Evolutionary conservation across 1,140 invertebrate genomes (phyloP).

Genomic region (Odontomachus brunneus): DNA sequence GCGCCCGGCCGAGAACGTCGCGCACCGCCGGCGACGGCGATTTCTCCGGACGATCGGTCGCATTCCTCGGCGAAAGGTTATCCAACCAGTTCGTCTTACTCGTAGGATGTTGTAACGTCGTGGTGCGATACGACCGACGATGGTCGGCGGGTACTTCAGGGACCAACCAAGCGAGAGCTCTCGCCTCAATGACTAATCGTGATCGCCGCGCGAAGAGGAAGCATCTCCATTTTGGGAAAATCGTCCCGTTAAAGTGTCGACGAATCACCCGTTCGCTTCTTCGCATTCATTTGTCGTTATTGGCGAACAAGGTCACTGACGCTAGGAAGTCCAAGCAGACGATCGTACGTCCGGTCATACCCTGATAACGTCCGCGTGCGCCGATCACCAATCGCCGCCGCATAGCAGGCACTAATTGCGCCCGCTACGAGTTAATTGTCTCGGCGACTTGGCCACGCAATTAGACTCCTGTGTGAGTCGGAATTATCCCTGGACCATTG

Average conservation of each 20-base stretch:
- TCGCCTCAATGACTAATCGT: constrained; percentile 34
- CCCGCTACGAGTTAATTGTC: constrained; percentile 34
- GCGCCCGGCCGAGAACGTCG: too few species aligned
- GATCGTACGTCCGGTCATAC: constrained; percentile 45
- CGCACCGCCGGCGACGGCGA: neutral
- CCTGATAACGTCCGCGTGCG: constrained; percentile 49
- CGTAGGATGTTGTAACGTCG: constrained; percentile 25
- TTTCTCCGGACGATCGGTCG: constrained; percentile 28
- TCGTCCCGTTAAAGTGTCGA: neutral
- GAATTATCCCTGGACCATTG: constrained; percentile 19
- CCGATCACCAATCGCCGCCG: constrained; percentile 12
- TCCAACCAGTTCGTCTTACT: constrained; percentile 13
- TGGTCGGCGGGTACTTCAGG: neutral
- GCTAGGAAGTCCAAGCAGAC: constrained; percentile 41
- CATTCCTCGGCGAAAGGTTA: constrained; percentile 58
- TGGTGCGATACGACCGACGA: constrained; percentile 21
- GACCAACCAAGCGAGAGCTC: constrained; percentile 19
- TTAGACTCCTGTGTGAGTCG: neutral
- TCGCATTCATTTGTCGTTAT: neutral
- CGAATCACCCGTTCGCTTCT: too few species aligned
- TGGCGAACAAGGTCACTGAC: constrained; percentile 21
- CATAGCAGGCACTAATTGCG: constrained; percentile 32
- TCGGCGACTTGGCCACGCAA: constrained; percentile 2
- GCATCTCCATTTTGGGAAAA: constrained; percentile 26
- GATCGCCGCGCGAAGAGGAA: neutral